Conservation (phyloP, 1,140 invertebrate species). For the Neuroterus valhalla region DNA sequence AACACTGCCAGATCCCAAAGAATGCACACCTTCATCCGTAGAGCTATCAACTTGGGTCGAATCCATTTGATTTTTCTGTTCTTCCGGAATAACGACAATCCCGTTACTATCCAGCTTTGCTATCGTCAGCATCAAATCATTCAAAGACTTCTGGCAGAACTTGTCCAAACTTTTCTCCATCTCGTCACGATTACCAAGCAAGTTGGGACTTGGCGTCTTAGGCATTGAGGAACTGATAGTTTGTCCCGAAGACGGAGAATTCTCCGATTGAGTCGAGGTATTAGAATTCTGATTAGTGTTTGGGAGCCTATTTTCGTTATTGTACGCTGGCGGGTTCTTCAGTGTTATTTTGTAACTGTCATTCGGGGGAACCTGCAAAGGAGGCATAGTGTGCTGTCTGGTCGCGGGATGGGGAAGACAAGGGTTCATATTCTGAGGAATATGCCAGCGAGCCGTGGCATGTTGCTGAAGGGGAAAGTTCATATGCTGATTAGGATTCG, state of each 20-base stretch:
- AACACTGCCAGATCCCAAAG: background rate
- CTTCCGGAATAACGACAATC: slow-evolving; percentile 81
- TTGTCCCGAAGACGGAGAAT: slow-evolving; percentile 54
- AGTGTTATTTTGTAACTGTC: slow-evolving; percentile 81
- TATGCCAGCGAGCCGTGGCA: slow-evolving; percentile 68
- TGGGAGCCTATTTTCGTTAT: slow-evolving; percentile 19
- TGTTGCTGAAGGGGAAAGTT: slow-evolving; percentile 32
- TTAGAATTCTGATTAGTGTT: background rate
- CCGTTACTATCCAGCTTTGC: slow-evolving; percentile 89
- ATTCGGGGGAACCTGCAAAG: slow-evolving; percentile 67
- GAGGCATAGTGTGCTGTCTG: slow-evolving; percentile 50
- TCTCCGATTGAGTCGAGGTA: slow-evolving; percentile 34
- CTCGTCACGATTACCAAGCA: slow-evolving; percentile 70
- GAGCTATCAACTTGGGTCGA: slow-evolving; percentile 71
- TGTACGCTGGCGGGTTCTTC: slow-evolving; percentile 69
- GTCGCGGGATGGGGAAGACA: slow-evolving; percentile 55
- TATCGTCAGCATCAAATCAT: slow-evolving; percentile 88
- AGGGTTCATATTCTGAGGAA: slow-evolving; percentile 67
- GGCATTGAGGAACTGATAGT: slow-evolving; percentile 86
- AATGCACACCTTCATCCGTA: slow-evolving; percentile 67
- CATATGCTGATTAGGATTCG: slow-evolving; percentile 16
- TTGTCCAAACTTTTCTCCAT: slow-evolving; percentile 81
- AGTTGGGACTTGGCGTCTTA: slow-evolving; percentile 84
- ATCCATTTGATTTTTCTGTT: slow-evolving; percentile 70
- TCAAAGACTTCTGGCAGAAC: slow-evolving; percentile 87